These are phyloP conservation scores for Antechinus flavipes DNA, from an alignment of 2,113 vertebrate species.

Conservation along the genomic window DNA sequence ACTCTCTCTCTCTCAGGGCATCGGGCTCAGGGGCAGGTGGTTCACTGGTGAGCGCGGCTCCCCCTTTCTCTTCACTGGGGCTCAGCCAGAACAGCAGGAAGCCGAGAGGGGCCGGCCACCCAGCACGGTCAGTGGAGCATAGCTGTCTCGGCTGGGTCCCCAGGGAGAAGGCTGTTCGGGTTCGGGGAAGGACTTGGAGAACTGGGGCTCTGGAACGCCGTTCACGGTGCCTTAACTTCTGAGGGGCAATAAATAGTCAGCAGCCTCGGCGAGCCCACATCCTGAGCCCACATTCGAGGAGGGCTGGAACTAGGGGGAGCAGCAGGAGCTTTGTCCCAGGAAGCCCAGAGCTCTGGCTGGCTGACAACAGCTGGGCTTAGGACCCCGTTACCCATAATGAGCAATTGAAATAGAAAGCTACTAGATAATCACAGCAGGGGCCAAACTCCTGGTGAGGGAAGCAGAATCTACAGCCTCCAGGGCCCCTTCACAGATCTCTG, in stretches of 20 bases:
- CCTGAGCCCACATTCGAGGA: neutral
- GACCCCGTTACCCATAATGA: neutral
- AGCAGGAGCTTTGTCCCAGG: neutral
- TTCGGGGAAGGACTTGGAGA: neutral
- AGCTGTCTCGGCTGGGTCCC: neutral
- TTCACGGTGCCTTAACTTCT: neutral
- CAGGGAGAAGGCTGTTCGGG: neutral
- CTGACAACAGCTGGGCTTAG: neutral
- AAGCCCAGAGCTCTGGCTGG: neutral
- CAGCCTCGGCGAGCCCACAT: neutral
- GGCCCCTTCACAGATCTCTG: neutral
- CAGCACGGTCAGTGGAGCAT: neutral
- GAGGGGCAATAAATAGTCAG: neutral
- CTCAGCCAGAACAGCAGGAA: neutral
- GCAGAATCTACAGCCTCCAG: neutral
- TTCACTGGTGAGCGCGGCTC: neutral
- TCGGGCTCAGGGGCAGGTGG: neutral
- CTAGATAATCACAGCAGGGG: neutral
- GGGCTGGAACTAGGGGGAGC: neutral
- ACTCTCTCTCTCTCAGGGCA: neutral
- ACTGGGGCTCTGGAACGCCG: neutral
- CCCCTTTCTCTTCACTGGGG: neutral
- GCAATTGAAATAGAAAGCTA: neutral
- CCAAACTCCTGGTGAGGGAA: neutral
- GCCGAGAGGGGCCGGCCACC: neutral